These are phyloP conservation scores for Phataginus tricuspis DNA, from an alignment of 2,797 vertebrate genomes.

Conservation along the genomic window DNA sequence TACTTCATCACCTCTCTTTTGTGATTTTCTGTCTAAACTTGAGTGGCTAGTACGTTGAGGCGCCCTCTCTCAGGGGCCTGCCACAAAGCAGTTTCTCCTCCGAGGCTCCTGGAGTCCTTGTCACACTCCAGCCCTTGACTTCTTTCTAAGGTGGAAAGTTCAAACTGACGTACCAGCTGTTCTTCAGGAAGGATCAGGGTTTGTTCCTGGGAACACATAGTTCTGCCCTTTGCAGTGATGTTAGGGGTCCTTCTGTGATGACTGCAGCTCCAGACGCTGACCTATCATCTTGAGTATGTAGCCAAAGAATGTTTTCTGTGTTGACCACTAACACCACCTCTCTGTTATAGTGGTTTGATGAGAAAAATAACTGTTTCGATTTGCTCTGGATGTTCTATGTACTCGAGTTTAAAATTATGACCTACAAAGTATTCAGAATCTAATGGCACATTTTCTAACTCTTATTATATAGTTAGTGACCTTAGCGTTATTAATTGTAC, in stretches of 20 bases:
- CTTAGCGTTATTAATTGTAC: neutral
- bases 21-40: neutral
- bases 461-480: neutral
- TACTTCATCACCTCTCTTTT: neutral
- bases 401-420: neutral
- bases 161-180: accelerated
- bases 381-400: neutral
- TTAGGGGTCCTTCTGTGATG: neutral
- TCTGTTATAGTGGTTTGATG: neutral
- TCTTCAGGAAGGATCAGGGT: accelerated
- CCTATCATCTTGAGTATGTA: accelerated
- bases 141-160: neutral
- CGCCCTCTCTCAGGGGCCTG: accelerated
- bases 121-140: accelerated
- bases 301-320: neutral
- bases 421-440: neutral
- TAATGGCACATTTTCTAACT: neutral
- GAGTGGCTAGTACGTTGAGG: neutral
- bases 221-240: too few species aligned
- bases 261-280: neutral
- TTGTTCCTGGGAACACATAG: accelerated
- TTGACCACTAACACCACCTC: neutral
- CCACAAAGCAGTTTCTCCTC: neutral
- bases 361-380: neutral
- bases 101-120: too few species aligned